Conservation (phyloP, 2,888 invertebrate species). For the Agelastica alni region DNA sequence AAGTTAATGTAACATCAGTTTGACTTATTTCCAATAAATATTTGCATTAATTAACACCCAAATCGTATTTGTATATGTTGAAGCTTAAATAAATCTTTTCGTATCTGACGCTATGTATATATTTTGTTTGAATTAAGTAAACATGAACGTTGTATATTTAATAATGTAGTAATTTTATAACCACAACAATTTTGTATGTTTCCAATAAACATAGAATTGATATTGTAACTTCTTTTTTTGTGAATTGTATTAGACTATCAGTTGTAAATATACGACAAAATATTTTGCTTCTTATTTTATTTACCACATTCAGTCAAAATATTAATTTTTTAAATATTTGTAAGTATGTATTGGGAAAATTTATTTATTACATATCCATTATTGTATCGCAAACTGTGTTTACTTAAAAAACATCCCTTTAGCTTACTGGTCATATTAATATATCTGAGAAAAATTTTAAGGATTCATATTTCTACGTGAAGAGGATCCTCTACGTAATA, state of each 20-base stretch:
- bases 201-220: slow-evolving; percentile 40
- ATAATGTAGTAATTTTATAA: slow-evolving; percentile 35
- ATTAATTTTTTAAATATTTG: too few species aligned
- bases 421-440: too few species aligned
- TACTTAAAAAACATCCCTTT: too few species aligned
- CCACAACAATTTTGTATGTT: slow-evolving; percentile 36
- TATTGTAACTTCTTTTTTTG: slow-evolving; percentile 39
- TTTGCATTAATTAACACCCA: neutral
- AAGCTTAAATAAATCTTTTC: neutral
- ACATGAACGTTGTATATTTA: slow-evolving; percentile 29
- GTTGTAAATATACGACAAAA: slow-evolving; percentile 45
- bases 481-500: too few species aligned
- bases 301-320: neutral
- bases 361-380: too few species aligned
- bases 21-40: neutral
- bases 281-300: slow-evolving; percentile 24
- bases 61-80: neutral
- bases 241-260: slow-evolving; percentile 42
- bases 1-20: too few species aligned
- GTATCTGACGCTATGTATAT: neutral
- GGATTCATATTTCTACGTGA: too few species aligned
- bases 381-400: too few species aligned
- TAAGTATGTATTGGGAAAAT: too few species aligned
- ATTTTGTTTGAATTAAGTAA: slow-evolving; percentile 19
- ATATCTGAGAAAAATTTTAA: too few species aligned